Evolutionary conservation across 2,797 vertebrate genomes (phyloP), one percentile per base, ranked within the genome.

Genomic region (Anguilla marmorata): DNA sequence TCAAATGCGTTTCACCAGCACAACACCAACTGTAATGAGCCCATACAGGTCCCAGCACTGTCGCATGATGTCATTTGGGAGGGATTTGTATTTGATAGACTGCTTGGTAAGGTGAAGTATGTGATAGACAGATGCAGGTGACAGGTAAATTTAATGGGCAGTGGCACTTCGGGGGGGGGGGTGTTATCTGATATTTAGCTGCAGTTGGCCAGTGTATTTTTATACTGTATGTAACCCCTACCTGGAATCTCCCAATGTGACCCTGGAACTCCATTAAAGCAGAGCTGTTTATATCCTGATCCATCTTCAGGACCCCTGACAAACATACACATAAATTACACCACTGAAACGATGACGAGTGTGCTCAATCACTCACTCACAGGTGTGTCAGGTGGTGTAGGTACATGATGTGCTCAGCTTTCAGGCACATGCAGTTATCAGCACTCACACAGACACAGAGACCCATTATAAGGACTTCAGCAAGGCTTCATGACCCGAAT

Each of bases 241-340:
- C 99, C 98, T 99, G 99, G 92, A 99, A 99, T 92, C 98, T 95
- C 88, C 96, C 95, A 45, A 99, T 97, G 92, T 99, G 98, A 91
- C 98, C 97, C 92, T 98, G 97, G 54, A 98, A 95, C 92, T 99
- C 99, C 95, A 98, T 94, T 0, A 98, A 93, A 0, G 96, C 96
- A 0, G 97, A 96, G 88, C 97, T 97, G 89, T 95, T 97, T 88
- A 97, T 90, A 88, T 98, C 97, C 74, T 96, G 90, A 1, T 97
- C 97, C 88, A 97, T 92, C 93, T 99, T 97, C 82, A 94, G 95
- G 21, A 96, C 96, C 91, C 97, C 98, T 99, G 91, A 88, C 50
- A 91, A 58, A 91, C 45, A 89, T 69, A 41, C 5, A 69, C 14
- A 56, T 2, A 56, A 16, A 52, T 52, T 16, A 56, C 14, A 56